A percentile compares a stretch with the other conserved stretches of the same genome.
Conservation (phyloP, 2,888 invertebrate genomes). For the Rambutsinella grinnellia region DNA sequence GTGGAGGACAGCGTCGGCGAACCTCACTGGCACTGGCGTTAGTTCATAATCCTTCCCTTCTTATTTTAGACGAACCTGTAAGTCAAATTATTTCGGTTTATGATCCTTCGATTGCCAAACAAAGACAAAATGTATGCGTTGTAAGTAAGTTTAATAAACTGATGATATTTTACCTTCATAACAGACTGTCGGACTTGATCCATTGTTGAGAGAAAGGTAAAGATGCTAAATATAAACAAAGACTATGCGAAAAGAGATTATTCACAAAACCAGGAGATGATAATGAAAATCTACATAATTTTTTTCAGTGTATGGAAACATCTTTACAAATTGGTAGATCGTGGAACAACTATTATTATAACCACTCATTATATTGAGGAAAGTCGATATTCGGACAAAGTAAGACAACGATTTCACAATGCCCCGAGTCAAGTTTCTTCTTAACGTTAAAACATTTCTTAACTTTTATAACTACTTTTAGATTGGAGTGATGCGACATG, state of each 20-base stretch:
- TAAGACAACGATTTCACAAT: slow-evolving; percentile 17
- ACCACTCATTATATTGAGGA: slow-evolving; percentile 53
- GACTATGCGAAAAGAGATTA: too few relatives aligned
- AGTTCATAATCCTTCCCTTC: slow-evolving; percentile 70
- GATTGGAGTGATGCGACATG: slow-evolving; percentile 61
- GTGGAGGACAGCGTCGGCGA: slow-evolving; percentile 68
- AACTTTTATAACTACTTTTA: slow-evolving; percentile 15
- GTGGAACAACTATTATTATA: slow-evolving; percentile 46
- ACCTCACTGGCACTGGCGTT: slow-evolving; percentile 68
- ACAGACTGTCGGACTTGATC: slow-evolving; percentile 85
- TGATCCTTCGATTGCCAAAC: too few relatives aligned
- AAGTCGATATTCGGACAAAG: slow-evolving; percentile 38
- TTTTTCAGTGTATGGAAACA: slow-evolving; percentile 55
- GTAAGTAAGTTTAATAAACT: too few relatives aligned
- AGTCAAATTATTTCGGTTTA: too few relatives aligned
- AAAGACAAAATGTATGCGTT: too few relatives aligned
- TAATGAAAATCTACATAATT: background rate
- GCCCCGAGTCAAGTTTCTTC: too few relatives aligned
- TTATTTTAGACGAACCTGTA: slow-evolving; percentile 83
- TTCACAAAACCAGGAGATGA: too few relatives aligned
- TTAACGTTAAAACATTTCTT: too few relatives aligned
- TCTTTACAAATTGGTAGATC: slow-evolving; percentile 47
- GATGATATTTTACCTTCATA: slow-evolving; percentile 14
- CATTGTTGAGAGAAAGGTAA: slow-evolving; percentile 86
- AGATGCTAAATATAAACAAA: too few relatives aligned